Percentiles rank a stretch among this genome's conserved stretches.
phyloP scores from a whole-genome alignment of 1,140 invertebrate species.

The Trialeurodes vaporariorum region DNA sequence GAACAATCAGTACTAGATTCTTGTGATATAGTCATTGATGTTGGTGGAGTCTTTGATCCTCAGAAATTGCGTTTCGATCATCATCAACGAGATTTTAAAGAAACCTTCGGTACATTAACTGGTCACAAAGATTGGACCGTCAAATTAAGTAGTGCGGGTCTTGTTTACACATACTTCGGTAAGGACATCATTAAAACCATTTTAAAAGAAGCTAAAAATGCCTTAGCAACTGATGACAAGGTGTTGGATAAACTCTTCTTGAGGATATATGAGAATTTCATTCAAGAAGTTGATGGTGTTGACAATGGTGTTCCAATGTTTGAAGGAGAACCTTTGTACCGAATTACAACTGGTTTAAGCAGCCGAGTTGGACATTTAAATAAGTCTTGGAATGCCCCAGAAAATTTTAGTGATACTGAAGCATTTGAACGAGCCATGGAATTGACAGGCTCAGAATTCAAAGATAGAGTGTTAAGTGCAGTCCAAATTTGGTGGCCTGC shows the following conservation, averaged over 20 bases:
- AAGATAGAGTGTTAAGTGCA: constrained; percentile 54
- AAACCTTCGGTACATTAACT: constrained; percentile 46
- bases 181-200: constrained; percentile 55
- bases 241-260: constrained; percentile 36
- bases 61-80: constrained; percentile 77
- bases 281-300: constrained; percentile 91
- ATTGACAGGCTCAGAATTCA: constrained; percentile 70
- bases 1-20: constrained; percentile 52
- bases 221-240: too few species aligned
- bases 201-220: constrained; percentile 36
- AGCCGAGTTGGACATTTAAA: constrained; percentile 66
- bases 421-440: constrained; percentile 64
- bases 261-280: constrained; percentile 74
- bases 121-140: constrained; percentile 44
- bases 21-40: constrained; percentile 94
- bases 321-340: constrained; percentile 56
- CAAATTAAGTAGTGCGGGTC: constrained; percentile 85
- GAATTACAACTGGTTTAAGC: constrained; percentile 65
- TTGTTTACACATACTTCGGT: constrained; percentile 88
- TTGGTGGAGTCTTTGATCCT: constrained; percentile 80
- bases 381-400: constrained; percentile 70
- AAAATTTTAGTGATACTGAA: constrained; percentile 35
- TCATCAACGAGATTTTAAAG: constrained; percentile 71
- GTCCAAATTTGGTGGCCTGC: constrained; percentile 73
- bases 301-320: constrained; percentile 86